These are phyloP conservation scores for Orbicella faveolata DNA, from an alignment of 64 coral and sea anemone species.

Conservation along the genomic window DNA sequence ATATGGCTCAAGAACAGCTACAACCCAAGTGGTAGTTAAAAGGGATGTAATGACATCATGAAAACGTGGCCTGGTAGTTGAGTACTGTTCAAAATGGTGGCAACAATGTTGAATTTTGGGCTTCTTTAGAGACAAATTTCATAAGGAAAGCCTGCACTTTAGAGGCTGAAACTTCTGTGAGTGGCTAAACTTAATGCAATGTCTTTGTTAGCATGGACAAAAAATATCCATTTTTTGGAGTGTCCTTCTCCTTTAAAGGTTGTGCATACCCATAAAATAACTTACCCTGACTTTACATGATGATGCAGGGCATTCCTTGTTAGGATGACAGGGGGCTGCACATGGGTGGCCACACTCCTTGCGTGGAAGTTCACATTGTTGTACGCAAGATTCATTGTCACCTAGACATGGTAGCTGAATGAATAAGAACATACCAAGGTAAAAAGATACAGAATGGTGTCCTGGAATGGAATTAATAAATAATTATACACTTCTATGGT, in stretches of 20 bases:
- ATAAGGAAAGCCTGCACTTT: no score
- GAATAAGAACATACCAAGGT: not conserved
- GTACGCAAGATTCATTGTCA: slow-evolving; percentile 47
- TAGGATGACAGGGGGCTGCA: slow-evolving; percentile 57
- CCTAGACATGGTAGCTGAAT: slow-evolving; percentile 55
- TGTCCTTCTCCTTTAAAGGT: not conserved
- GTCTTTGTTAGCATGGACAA: no score
- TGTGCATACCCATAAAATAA: not conserved
- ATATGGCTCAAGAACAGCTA: no score
- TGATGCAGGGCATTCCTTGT: slow-evolving; percentile 40
- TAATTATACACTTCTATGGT: no score
- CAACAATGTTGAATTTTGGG: no score
- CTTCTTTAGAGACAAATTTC: no score
- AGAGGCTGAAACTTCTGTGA: no score
- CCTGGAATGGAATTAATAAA: not conserved
- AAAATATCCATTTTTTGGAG: no score
- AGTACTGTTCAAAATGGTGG: no score
- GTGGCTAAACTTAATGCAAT: not conserved
- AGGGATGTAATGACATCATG: no score
- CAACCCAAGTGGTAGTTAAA: no score
- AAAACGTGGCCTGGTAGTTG: no score
- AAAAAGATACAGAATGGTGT: not conserved
- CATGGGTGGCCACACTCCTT: slow-evolving; percentile 81
- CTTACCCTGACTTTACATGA: slow-evolving; percentile 77
- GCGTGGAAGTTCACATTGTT: slow-evolving; percentile 66